These are phyloP conservation scores for Poeciliopsis presidionis DNA, from an alignment of 2,797 vertebrate species.

Conservation along the genomic window DNA sequence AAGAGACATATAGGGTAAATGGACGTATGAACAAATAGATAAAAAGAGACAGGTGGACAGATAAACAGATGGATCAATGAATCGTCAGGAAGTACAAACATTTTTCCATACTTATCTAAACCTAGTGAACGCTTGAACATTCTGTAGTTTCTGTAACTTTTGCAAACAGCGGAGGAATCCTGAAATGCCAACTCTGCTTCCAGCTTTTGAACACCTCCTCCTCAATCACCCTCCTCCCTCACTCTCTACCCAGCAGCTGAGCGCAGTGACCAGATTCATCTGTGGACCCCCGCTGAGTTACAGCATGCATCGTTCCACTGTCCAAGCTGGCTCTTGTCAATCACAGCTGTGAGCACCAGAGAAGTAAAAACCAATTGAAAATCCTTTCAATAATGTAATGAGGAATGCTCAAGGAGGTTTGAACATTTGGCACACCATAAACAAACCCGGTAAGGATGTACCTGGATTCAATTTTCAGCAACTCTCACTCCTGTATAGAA, in stretches of 20 bases:
- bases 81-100: neutral
- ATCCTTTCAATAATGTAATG: conserved; percentile 41
- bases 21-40: neutral
- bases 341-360: conserved; percentile 38
- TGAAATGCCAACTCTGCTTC: neutral
- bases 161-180: neutral
- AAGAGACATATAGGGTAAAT: neutral
- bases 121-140: neutral
- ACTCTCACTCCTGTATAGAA: conserved; percentile 30
- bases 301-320: conserved; percentile 54
- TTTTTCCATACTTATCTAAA: neutral
- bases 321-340: conserved; percentile 44
- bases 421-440: conserved; percentile 19
- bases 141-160: neutral
- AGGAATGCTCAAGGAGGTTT: conserved; percentile 6
- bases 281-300: conserved; percentile 54
- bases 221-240: conserved; percentile 21
- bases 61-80: neutral
- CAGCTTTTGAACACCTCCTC: conserved; percentile 19
- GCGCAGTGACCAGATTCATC: conserved; percentile 42
- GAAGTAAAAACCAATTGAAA: conserved; percentile 16
- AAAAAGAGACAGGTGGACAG: neutral
- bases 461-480: conserved; percentile 34
- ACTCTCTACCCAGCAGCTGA: conserved; percentile 31
- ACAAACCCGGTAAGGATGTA: conserved; percentile 39